Evolutionary conservation across 2,797 vertebrate genomes (phyloP), one percentile per base, ranked within the genome.

Genomic region (Xyrichtys novacula): DNA sequence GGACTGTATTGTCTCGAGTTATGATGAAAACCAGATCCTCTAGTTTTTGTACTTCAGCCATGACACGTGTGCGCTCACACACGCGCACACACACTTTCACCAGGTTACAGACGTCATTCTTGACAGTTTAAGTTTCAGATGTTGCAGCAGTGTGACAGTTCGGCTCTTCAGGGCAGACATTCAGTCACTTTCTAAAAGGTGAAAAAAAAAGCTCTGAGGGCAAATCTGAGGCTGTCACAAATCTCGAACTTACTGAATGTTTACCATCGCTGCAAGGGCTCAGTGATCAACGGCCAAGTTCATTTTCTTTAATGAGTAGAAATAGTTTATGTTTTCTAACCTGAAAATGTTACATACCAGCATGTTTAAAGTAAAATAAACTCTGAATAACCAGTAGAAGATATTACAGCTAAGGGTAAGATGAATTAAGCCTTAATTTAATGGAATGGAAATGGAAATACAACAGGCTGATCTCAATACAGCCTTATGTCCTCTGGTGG

Each of bases 21-120:
- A 56, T 56, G 76, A 89, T 83, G 38, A 83, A 88, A 87, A 90
- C 83, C 62, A 71, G 80, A 78, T 83, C 62, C 58, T 71, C 82
- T 54, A 22, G 87, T 89, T 81, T 68, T 59, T 74, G 56, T 60
- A 69, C 54, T 65, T 76, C 67, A 80, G 54, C 65, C 44, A 42
- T 76, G 48, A 81, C 59, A 4, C 3, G 2, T 6, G 12, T 1
- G 7, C 58, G 40, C 61, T 20, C 46, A 20, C 17, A 14, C 26
- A 43, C 39, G 5, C 20, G 23, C 40, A 40, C 60, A 49, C 49
- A 46, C 49, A 57, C 49, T 49, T 47, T 9, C 52, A 47, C 54
- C 53, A 56, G 65, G 39, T 64, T 57, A 58, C 56, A 17, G 17
- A 26, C 20, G 40, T 82, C 62, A 85, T 26, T 57, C 25, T 69